Evolutionary conservation across 2,888 invertebrate genomes (phyloP).

Genomic region (Chrysopilus asiliformis): DNA sequence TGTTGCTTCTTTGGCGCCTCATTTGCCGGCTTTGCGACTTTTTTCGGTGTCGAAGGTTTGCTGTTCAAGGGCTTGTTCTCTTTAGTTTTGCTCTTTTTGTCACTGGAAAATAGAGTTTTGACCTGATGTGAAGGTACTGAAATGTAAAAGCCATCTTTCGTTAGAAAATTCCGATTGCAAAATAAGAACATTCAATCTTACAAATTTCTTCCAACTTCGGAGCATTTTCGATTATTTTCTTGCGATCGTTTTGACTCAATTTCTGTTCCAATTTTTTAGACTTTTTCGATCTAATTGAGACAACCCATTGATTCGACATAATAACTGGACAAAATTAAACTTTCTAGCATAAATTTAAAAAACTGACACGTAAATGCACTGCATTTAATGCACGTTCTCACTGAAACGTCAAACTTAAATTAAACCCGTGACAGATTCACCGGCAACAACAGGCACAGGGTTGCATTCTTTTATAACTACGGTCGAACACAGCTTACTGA

Average conservation of each 20-base stretch:
- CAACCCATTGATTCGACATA: constrained; percentile 55
- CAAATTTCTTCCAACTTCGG: constrained; percentile 64
- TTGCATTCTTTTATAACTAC: no score
- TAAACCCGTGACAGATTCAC: no score
- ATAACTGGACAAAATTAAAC: constrained; percentile 5
- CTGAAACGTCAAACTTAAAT: no score
- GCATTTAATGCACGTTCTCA: no score
- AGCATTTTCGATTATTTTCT: constrained; percentile 46
- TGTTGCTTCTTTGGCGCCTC: constrained; percentile 9
- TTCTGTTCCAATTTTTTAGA: constrained; percentile 37
- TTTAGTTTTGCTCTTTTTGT: constrained; percentile 45
- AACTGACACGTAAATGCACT: no score
- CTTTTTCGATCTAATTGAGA: constrained; percentile 55
- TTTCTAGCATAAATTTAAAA: background rate
- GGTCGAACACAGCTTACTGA: no score
- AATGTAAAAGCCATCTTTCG: no score
- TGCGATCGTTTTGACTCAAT: constrained; percentile 42
- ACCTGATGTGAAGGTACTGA: constrained; percentile 56
- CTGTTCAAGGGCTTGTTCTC: constrained; percentile 24
- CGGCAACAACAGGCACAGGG: no score
- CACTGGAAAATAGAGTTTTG: constrained; percentile 49
- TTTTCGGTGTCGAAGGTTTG: constrained; percentile 19
- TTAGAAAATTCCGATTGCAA: no score
- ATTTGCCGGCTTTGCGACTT: constrained; percentile 7
- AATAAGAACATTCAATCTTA: no score